Evolutionary conservation across 1,140 invertebrate genomes (phyloP), one percentile per base, ranked within the genome.

Genomic region (Thaumetopoea pityocampa): DNA sequence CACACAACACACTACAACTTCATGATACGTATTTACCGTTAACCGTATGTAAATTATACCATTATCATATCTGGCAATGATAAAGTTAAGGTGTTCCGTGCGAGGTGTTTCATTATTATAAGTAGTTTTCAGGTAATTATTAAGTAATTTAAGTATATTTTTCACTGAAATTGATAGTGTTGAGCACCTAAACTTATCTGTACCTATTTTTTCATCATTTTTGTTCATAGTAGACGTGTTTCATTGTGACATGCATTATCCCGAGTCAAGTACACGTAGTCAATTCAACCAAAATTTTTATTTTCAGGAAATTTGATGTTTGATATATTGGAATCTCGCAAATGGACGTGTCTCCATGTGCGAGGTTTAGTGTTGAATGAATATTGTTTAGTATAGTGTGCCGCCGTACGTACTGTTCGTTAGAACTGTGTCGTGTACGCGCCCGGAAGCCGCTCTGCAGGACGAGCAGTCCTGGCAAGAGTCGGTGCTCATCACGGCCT

Each of bases 21-120:
- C 33, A 35, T 35, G 30, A 11, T 33, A 8, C 5, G 15, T 8
- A n/a, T 28, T 5, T 24, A 24, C 11, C 4, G 4, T 28, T 28
- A 8, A 6, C 12, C 12, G 11, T 41, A 41, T 19, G 10, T 32
- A 32, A 41, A 26, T 27, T 41, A 26, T 15, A 9, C 54, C 48
- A 62, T 56, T 33, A 55, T 63, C 59, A 57, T 47, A 52, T 51
- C 43, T 55, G 52, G 46, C 63, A 71, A 60, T 62, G 67, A 68
- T 68, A 67, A 73, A 77, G 72, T 77, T 72, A 72, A 76, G 73
- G 77, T 84, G 80, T 84, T 81, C 80, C 80, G 80, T 84, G 80
- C 80, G 80, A 79, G 80, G 76, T 80, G 24, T 45, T n/a, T 24
- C 19, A 32, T 29, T 35, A 29, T 33, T 41, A 33, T 51, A 44